Base-by-base conservation (phyloP, 2,888 invertebrate genomes). In the Cataglyphis cursor region DNA sequence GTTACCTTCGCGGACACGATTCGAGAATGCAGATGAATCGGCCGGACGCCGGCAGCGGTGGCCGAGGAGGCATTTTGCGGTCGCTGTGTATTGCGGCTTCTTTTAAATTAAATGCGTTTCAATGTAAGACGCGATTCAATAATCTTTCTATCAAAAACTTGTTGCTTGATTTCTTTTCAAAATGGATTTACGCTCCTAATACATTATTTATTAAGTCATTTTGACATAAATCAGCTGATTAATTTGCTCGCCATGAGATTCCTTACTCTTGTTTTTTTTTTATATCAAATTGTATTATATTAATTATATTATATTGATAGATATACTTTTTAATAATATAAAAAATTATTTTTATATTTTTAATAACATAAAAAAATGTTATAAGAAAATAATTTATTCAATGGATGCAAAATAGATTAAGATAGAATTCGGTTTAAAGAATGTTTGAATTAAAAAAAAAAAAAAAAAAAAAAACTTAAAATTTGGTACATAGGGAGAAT, bases 11-110 rank as follows among this genome's bases (percentile, higher is more conserved):
- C 54, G 72, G 31, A 24, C 59, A 41, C 54, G 76, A 65, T 82
- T 65, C 81, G 59, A 44, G 78, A 80, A 80, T 72, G 81, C 65
- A 65, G 59, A 82, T 82, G 76, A 82, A 66, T 75, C 64, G 57
- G 64, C 44, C 31, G 75, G 57, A 65, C 59, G 24, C 5, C 15
- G 18, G 18, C 44, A n/a, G 74, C 28, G 61, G 61, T 57, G 72
- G 54, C 10, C 15, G 1, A 21, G 41, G 64, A 35, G 18, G 75
- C 21, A 6, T 57, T 28, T 59, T 24, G 44, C 72, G 35, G 6
- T 57, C 15, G 28, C 31, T 4, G 15, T 21, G 31, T 18, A 18
- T 62, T 35, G 24, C 12, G 57, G 21, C 35, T 31, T 59, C 57
- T 70, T 72, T 31, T 51, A 51, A 51, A 59, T 59, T 48, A 35